Conservation (phyloP, 2,888 invertebrate genomes). For the Zaprionus bogoriensis region DNA sequence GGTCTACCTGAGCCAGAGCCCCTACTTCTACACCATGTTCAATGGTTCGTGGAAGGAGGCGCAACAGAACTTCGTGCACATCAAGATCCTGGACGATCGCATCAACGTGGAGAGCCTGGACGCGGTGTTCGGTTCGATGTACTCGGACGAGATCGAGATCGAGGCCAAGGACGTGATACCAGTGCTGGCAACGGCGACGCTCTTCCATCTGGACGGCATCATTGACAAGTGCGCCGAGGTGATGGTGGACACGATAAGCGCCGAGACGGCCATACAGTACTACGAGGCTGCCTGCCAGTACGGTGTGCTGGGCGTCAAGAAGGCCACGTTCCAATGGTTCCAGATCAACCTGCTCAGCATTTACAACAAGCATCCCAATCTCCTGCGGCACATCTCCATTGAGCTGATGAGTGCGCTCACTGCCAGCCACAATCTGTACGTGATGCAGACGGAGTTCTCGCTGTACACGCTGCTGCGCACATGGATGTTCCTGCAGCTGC, state of each 20-base stretch:
- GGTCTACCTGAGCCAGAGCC: slow-evolving; percentile 91
- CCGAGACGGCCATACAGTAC: slow-evolving; percentile 87
- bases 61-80: slow-evolving; percentile 86
- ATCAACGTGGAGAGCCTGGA: slow-evolving; percentile 87
- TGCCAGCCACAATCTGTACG: slow-evolving; percentile 87
- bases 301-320: slow-evolving; percentile 86
- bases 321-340: slow-evolving; percentile 87
- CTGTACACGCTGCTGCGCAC: slow-evolving; percentile 88
- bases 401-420: slow-evolving; percentile 87
- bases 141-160: slow-evolving; percentile 88
- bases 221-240: slow-evolving; percentile 89
- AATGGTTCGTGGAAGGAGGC: slow-evolving; percentile 90
- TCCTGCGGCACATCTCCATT: slow-evolving; percentile 86
- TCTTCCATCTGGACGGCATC: slow-evolving; percentile 89
- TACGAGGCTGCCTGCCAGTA: slow-evolving; percentile 88
- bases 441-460: slow-evolving; percentile 91
- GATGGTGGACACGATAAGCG: slow-evolving; percentile 89
- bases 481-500: slow-evolving; percentile 86
- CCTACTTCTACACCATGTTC: slow-evolving; percentile 92
- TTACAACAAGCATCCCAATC: slow-evolving; percentile 84
- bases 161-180: slow-evolving; percentile 87
- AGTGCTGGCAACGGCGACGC: slow-evolving; percentile 88
- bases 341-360: slow-evolving; percentile 87
- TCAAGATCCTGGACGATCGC: slow-evolving; percentile 88
- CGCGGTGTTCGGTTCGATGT: slow-evolving; percentile 89